phyloP scores from a whole-genome alignment of 2,797 vertebrate species.

The Tinamus major region DNA sequence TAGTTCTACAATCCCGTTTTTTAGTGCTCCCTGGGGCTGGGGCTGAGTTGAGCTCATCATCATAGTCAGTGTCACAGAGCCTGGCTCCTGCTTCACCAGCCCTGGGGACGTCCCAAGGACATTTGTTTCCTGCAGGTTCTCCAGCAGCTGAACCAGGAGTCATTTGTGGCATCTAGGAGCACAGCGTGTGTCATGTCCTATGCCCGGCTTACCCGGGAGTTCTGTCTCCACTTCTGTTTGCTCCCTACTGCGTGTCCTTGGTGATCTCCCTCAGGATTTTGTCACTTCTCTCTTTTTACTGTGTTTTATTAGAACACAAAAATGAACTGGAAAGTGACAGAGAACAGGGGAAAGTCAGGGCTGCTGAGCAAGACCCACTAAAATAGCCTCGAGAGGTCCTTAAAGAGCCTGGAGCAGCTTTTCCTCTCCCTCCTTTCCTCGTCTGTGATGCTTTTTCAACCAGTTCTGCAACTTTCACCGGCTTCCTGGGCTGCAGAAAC shows the following conservation, averaged over 20 bases:
- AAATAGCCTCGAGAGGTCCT: neutral
- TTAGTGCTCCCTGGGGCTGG: neutral
- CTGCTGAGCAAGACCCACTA: neutral
- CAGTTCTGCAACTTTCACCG: neutral
- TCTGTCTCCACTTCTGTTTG: too few relatives aligned
- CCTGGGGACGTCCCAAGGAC: neutral
- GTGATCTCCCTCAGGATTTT: neutral
- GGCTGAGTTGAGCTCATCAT: rapidly evolving
- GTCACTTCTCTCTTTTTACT: neutral
- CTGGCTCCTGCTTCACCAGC: neutral
- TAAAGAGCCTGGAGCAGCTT: neutral
- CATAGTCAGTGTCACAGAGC: rapidly evolving
- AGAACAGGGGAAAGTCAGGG: neutral
- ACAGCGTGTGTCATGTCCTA: neutral
- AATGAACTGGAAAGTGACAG: neutral
- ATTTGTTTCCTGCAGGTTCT: neutral
- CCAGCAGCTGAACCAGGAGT: neutral
- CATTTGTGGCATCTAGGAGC: neutral
- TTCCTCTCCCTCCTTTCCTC: neutral
- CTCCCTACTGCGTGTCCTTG: neutral
- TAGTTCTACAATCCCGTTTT: neutral
- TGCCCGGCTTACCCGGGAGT: neutral
- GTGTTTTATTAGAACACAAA: neutral
- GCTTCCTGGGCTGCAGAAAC: neutral
- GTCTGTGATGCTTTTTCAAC: neutral